phyloP scores from a whole-genome alignment of 2,888 invertebrate species.

The Drosophila cracens region DNA sequence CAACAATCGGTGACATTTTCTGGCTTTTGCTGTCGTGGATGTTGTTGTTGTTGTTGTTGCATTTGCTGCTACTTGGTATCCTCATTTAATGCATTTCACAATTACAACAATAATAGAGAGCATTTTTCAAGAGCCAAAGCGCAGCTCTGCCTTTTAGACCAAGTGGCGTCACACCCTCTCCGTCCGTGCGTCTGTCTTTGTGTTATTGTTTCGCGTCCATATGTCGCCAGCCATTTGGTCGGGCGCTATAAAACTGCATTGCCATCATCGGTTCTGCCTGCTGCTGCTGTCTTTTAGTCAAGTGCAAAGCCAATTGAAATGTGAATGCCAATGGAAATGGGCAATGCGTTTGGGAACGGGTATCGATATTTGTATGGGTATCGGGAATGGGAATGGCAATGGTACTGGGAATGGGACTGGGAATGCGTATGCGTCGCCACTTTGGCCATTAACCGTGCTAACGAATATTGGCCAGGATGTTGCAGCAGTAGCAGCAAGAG shows the following conservation, averaged over 20 bases:
- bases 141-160: conserved; percentile 13
- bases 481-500: conserved; percentile 15
- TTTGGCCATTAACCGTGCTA: conserved; percentile 54
- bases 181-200: not conserved
- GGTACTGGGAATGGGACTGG: conserved; percentile 12
- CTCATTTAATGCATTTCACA: conserved; percentile 51
- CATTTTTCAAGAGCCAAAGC: conserved; percentile 24
- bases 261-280: conserved; percentile 46
- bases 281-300: conserved; percentile 55
- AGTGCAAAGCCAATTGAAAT: conserved; percentile 51
- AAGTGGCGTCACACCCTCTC: conserved; percentile 17
- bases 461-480: conserved; percentile 60
- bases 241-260: conserved; percentile 58
- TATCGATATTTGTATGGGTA: conserved; percentile 4
- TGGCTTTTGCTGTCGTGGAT: conserved; percentile 17
- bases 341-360: not conserved
- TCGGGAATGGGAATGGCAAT: conserved; percentile 3
- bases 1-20: conserved; percentile 13
- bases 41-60: conserved; percentile 9
- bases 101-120: conserved; percentile 63
- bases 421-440: conserved; percentile 51
- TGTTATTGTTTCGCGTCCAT: conserved; percentile 65
- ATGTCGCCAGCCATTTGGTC: conserved; percentile 70
- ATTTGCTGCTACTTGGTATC: conserved; percentile 2
- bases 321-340: conserved; percentile 41